These are phyloP conservation scores for Aplysia californica DNA, from an alignment of 1,140 invertebrate species.

Conservation along the genomic window DNA sequence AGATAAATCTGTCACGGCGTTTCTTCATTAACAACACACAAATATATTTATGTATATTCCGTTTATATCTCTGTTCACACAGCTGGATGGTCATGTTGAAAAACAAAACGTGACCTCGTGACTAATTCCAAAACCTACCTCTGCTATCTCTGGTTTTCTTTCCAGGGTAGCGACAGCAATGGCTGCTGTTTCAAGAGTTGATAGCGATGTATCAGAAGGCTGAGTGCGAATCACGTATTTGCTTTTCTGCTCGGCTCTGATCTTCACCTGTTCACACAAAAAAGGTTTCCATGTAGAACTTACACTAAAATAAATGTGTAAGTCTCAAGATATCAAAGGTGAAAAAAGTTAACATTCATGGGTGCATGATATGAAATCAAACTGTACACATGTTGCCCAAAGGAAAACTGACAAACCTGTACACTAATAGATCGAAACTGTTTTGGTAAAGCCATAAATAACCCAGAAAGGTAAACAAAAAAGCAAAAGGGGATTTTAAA, in stretches of 20 bases:
- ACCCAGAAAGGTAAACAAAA: too few species aligned
- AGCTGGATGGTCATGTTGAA: too few species aligned
- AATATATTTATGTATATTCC: too few species aligned
- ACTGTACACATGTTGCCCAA: neutral
- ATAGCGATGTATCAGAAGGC: conserved; percentile 89
- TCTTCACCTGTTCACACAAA: too few species aligned
- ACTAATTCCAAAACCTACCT: conserved; percentile 45
- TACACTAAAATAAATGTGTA: neutral
- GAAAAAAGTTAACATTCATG: neutral
- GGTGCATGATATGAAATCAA: neutral
- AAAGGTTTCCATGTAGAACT: neutral
- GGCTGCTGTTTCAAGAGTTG: conserved; percentile 90
- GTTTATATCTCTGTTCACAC: too few species aligned
- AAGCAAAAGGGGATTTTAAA: too few species aligned
- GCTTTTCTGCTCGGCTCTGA: conserved; percentile 78
- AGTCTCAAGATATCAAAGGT: neutral
- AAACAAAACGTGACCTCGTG: neutral
- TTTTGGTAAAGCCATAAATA: too few species aligned
- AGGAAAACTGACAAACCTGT: conserved; percentile 1
- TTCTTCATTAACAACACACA: too few species aligned
- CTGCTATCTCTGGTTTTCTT: conserved; percentile 72
- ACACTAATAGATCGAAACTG: too few species aligned
- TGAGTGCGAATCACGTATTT: conserved; percentile 94
- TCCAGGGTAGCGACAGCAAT: conserved; percentile 84
- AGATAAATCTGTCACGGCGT: too few species aligned